Conservation (phyloP, 2,888 invertebrate species). For the Melangyna quadrimaculata region DNA sequence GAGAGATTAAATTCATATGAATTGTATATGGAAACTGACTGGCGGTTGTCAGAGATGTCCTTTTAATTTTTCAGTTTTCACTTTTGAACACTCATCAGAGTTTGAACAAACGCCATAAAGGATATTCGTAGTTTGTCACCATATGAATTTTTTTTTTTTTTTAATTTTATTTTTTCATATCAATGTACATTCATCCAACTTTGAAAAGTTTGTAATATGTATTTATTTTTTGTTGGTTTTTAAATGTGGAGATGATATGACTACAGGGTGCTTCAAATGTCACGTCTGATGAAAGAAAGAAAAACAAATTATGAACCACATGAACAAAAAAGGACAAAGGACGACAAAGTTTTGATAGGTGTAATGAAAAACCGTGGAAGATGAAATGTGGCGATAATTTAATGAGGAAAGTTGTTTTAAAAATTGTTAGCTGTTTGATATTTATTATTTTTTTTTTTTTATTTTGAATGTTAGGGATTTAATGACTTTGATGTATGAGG, state of each 20-base stretch:
- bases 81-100: not conserved
- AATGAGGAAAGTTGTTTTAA: conserved; percentile 13
- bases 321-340: not conserved
- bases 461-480: not conserved
- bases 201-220: not conserved
- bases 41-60: not conserved
- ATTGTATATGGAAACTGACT: conserved; percentile 17
- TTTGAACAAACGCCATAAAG: conserved; percentile 24
- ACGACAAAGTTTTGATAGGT: conserved; percentile 19
- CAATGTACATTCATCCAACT: not conserved
- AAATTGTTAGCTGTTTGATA: not conserved
- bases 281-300: not conserved
- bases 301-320: not conserved
- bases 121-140: conserved; percentile 34
- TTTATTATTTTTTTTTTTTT: not conserved
- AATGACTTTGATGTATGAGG: not conserved
- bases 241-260: conserved; percentile 6
- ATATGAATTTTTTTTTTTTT: conserved; percentile 50
- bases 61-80: conserved; percentile 1
- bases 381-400: conserved; percentile 1
- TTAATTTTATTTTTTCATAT: not conserved
- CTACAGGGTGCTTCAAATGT: conserved; percentile 37
- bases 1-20: conserved; percentile 37
- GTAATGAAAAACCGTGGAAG: conserved; percentile 16
- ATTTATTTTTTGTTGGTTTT: not conserved